phyloP scores from a whole-genome alignment of 2,113 vertebrate species.

The Lichenostomus cassidix region DNA sequence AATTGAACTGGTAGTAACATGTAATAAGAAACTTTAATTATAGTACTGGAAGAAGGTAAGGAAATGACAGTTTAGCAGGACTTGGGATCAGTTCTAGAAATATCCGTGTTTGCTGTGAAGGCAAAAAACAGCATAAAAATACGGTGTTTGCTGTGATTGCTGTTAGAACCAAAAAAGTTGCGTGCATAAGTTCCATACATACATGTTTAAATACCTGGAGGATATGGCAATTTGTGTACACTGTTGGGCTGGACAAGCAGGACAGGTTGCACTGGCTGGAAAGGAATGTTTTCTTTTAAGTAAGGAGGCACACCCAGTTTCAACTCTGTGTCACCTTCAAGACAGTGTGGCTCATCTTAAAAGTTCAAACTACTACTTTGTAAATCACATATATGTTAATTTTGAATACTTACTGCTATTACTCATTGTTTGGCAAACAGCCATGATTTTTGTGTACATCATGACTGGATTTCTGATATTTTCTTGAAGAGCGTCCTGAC shows the following conservation, averaged over 20 bases:
- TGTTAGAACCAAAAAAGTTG: not conserved
- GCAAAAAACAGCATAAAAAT: not conserved
- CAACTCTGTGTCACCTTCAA: slow-evolving; percentile 29
- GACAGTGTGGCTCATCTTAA: not conserved
- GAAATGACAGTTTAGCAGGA: not conserved
- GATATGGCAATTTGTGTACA: slow-evolving; percentile 2
- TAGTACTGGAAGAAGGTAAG: not conserved
- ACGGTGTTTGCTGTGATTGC: not conserved
- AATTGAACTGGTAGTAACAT: not conserved
- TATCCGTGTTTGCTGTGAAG: not conserved
- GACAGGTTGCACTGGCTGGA: slow-evolving; percentile 17
- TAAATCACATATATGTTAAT: not conserved
- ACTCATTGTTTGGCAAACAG: not conserved
- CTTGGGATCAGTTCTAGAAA: not conserved
- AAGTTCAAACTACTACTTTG: not conserved
- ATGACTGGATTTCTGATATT: not conserved
- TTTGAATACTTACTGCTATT: not conserved
- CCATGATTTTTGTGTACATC: not conserved
- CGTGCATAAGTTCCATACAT: not conserved
- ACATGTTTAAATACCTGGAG: not conserved
- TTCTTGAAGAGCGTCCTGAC: not conserved
- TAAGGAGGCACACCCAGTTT: slow-evolving; percentile 24
- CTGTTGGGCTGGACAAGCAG: not conserved
- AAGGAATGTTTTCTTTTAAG: slow-evolving; percentile 10
- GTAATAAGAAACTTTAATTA: not conserved